phyloP scores from a whole-genome alignment of 2,888 invertebrate species.

The Gymnosoma rotundatum region DNA sequence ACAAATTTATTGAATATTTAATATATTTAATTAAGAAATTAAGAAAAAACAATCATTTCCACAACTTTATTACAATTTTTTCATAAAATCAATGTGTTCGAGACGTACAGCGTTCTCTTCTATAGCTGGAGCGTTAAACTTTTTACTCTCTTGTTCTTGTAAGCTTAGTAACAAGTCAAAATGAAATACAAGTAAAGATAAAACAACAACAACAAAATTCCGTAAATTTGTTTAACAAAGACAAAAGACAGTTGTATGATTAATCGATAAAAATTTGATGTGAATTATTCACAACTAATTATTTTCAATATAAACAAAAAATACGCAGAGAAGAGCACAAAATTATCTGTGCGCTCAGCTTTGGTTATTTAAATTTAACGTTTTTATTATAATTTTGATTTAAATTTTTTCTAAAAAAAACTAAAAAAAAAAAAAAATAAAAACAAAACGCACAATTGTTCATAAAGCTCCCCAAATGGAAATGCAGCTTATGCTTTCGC shows the following conservation, averaged over 20 bases:
- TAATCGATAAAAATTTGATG: constrained; percentile 62
- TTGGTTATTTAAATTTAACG: neutral
- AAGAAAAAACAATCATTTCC: constrained; percentile 66
- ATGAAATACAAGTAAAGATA: neutral
- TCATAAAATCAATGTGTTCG: constrained; percentile 19
- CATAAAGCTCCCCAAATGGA: constrained; percentile 50
- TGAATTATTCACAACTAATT: constrained; percentile 65
- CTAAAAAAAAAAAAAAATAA: constrained; percentile 43
- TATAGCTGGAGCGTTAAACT: neutral
- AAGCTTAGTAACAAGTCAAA: constrained; percentile 15
- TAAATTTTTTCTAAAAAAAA: constrained; percentile 44
- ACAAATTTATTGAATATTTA: constrained; percentile 17
- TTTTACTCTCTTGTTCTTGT: constrained; percentile 5
- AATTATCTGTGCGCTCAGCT: neutral
- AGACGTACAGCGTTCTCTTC: constrained; percentile 5
- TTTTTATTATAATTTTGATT: neutral
- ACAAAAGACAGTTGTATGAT: constrained; percentile 60
- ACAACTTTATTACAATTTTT: constrained; percentile 41
- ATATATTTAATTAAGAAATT: constrained; percentile 65
- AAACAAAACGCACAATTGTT: constrained; percentile 60
- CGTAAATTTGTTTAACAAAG: constrained; percentile 26
- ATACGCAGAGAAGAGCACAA: neutral
- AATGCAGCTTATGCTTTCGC: neutral
- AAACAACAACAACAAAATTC: constrained; percentile 19
- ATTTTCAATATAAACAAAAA: constrained; percentile 8